Conservation (phyloP, 1,140 invertebrate genomes). For the Ips typographus region DNA sequence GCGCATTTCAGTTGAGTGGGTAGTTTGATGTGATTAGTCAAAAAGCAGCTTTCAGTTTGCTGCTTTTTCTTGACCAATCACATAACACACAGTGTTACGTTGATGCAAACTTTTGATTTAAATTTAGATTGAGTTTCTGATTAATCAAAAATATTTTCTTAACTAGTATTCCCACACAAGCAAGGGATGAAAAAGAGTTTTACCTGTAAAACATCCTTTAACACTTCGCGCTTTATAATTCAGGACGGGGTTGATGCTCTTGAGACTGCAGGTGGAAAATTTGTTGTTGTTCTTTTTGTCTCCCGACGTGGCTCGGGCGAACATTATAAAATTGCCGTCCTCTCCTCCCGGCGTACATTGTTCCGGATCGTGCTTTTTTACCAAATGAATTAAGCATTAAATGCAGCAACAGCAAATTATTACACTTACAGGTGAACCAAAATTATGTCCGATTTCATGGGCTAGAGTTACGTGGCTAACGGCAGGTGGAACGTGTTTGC, state of each 20-base stretch:
- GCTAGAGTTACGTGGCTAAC: constrained; percentile 99
- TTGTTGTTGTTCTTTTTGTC: constrained; percentile 96
- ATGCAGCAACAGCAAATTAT: neutral
- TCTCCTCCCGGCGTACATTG: constrained; percentile 87
- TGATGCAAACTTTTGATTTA: too few species aligned
- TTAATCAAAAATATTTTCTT: too few species aligned
- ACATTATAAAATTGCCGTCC: constrained; percentile 98
- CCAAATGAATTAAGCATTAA: constrained; percentile 40
- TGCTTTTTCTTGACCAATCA: too few species aligned
- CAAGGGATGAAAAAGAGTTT: constrained; percentile 21
- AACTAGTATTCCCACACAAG: too few species aligned
- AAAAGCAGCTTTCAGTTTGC: too few species aligned
- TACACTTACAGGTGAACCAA: constrained; percentile 87
- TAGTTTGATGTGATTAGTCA: too few species aligned
- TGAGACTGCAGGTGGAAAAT: constrained; percentile 89
- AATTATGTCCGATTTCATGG: constrained; percentile 99
- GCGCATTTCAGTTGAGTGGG: too few species aligned
- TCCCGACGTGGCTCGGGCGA: constrained; percentile 92
- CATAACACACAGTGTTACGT: too few species aligned
- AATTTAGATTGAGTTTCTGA: too few species aligned
- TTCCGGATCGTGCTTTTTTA: constrained; percentile 88
- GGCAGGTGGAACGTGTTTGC: constrained; percentile 95
- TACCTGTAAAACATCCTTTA: constrained; percentile 91
- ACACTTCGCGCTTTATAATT: constrained; percentile 87
- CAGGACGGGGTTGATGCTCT: constrained; percentile 92